These are phyloP conservation scores for Neopelma chrysocephalum DNA, from an alignment of 2,797 vertebrate species.

Conservation along the genomic window DNA sequence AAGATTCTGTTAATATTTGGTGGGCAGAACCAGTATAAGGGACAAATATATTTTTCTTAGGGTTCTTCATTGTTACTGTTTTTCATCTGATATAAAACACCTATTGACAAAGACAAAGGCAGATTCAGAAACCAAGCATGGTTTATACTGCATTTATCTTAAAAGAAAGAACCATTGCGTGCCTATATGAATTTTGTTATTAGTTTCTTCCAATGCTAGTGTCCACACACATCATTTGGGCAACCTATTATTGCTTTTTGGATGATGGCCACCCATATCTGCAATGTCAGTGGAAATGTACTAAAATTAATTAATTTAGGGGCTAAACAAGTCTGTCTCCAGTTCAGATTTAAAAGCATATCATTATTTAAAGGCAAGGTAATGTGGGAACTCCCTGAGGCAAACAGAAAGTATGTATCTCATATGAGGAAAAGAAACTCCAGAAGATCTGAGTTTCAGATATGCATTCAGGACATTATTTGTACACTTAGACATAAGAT, in stretches of 20 bases:
- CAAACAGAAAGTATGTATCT: neutral
- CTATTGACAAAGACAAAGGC: neutral
- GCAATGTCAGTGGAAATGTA: neutral
- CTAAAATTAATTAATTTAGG: neutral
- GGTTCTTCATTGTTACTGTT: neutral
- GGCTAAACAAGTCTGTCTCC: neutral
- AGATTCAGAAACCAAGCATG: neutral
- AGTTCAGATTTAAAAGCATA: neutral
- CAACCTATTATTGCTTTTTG: neutral
- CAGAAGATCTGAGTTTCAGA: neutral
- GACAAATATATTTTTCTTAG: neutral
- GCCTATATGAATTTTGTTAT: neutral
- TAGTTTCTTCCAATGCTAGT: neutral
- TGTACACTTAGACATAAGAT: neutral
- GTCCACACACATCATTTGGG: neutral
- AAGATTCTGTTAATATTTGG: neutral
- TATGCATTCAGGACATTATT: neutral
- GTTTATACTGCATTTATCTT: neutral
- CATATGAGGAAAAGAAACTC: rapidly evolving
- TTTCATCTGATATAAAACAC: neutral
- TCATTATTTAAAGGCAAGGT: neutral
- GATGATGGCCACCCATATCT: neutral
- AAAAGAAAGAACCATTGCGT: neutral
- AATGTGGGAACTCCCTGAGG: neutral
- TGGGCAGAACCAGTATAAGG: neutral